A percentile compares a stretch with the other conserved stretches of the same genome.
phyloP scores from a whole-genome alignment of 2,888 invertebrate genomes.

The Ceraclea dissimilis region DNA sequence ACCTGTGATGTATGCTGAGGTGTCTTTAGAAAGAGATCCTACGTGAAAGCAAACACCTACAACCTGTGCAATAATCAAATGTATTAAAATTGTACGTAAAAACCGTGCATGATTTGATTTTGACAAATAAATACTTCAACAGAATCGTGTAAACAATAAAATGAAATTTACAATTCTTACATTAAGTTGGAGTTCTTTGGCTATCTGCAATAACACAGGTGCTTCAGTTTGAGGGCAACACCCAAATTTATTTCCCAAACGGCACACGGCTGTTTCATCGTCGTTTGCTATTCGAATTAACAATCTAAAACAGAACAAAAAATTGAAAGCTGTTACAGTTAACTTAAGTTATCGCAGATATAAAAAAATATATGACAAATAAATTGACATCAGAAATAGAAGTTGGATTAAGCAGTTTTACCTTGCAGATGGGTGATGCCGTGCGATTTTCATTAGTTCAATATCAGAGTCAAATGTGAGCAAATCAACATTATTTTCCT shows the following conservation, averaged over 20 bases:
- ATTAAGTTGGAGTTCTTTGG: constrained; percentile 67
- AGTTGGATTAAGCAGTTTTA: constrained; percentile 32
- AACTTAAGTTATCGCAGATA: not conserved
- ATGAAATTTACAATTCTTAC: constrained; percentile 34
- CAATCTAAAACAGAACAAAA: constrained; percentile 49
- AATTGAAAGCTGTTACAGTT: not conserved
- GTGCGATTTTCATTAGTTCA: constrained; percentile 84
- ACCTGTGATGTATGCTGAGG: constrained; percentile 72
- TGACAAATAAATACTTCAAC: too few relatives aligned
- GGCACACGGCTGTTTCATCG: constrained; percentile 75
- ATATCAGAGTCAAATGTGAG: constrained; percentile 94
- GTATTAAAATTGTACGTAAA: not conserved
- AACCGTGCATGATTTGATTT: not conserved
- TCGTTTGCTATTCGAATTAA: constrained; percentile 85
- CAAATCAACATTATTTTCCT: constrained; percentile 61
- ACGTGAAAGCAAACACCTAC: constrained; percentile 87
- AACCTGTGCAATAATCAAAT: constrained; percentile 45
- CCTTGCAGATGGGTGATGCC: constrained; percentile 74
- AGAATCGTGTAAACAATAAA: not conserved
- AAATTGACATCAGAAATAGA: not conserved
- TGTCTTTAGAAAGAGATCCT: constrained; percentile 83
- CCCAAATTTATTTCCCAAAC: constrained; percentile 91
- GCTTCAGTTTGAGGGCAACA: constrained; percentile 74
- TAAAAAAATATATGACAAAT: not conserved
- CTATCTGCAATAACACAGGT: constrained; percentile 62